A percentile compares a stretch with the other conserved stretches of the same genome.
Evolutionary conservation across 2,113 vertebrate genomes (phyloP).

Genomic region (Maccullochella peelii): DNA sequence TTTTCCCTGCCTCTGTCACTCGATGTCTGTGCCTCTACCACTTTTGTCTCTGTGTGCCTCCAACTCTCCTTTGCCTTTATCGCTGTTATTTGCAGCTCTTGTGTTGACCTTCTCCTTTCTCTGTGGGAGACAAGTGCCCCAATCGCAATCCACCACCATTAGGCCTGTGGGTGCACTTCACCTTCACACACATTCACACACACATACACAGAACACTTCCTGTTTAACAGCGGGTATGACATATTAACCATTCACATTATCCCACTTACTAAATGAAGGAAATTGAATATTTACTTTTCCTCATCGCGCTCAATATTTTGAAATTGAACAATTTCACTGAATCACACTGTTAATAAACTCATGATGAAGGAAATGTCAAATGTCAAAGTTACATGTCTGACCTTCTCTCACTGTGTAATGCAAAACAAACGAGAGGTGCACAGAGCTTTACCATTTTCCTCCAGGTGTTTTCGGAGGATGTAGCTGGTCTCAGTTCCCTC

Average conservation of each 20-base stretch:
- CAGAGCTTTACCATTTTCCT: conserved; percentile 89
- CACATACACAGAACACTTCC: conserved; percentile 4
- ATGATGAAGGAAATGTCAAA: not conserved
- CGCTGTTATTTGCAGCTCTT: conserved; percentile 13
- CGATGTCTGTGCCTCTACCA: not conserved
- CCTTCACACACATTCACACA: conserved; percentile 28
- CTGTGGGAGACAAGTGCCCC: conserved; percentile 25
- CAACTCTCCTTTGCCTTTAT: conserved; percentile 20
- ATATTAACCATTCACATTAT: conserved; percentile 10
- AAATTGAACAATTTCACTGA: too few species aligned
- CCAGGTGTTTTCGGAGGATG: conserved; percentile 90
- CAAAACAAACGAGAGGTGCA: not conserved
- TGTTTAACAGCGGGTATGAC: not conserved
- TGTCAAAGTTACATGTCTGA: not conserved
- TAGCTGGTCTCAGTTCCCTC: conserved; percentile 92
- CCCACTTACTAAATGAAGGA: not conserved
- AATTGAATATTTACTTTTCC: conserved; percentile 9
- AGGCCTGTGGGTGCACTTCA: conserved; percentile 49
- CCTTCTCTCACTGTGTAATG: not conserved
- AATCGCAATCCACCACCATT: conserved; percentile 32
- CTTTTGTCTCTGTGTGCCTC: conserved; percentile 3
- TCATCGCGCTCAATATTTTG: not conserved
- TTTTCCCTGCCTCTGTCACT: conserved; percentile 7
- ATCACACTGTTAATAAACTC: not conserved
- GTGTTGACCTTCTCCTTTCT: conserved; percentile 54